Conservation (phyloP, 2,113 vertebrate genomes). For the Zonotrichia leucophrys region DNA sequence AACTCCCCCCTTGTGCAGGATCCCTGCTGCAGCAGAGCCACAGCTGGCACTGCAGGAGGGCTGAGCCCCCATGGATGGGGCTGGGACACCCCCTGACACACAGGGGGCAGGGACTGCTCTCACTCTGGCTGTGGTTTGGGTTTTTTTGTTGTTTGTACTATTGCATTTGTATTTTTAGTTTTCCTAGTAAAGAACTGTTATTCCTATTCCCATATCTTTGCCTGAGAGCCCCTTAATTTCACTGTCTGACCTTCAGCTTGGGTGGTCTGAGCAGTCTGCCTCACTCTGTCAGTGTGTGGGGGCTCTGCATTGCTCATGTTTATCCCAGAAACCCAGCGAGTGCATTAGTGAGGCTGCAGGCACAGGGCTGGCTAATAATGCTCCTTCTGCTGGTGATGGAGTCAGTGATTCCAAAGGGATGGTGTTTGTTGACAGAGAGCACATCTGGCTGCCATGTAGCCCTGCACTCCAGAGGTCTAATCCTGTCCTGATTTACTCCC, state of each 20-base stretch:
- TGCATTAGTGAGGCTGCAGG: background rate
- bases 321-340: background rate
- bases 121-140: too few relatives aligned
- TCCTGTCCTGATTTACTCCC: constrained; percentile 6
- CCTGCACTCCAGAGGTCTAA: background rate
- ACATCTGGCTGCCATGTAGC: constrained; percentile 41
- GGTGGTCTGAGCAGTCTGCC: constrained; percentile 6
- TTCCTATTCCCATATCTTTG: too few relatives aligned
- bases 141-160: too few relatives aligned
- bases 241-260: background rate
- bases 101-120: too few relatives aligned
- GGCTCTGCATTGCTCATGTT: background rate
- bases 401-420: background rate
- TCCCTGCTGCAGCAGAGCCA: too few relatives aligned
- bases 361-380: background rate
- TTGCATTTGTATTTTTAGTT: too few relatives aligned
- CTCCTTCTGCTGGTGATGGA: background rate
- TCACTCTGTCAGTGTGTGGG: background rate
- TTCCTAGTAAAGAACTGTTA: too few relatives aligned
- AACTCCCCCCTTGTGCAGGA: too few relatives aligned
- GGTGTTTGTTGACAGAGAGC: constrained; percentile 29
- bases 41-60: too few relatives aligned
- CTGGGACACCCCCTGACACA: too few relatives aligned
- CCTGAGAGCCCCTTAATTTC: too few relatives aligned
- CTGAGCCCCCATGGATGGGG: too few relatives aligned